Conservation (phyloP, 2,888 invertebrate genomes). For the Entomobrya multifasciata region DNA sequence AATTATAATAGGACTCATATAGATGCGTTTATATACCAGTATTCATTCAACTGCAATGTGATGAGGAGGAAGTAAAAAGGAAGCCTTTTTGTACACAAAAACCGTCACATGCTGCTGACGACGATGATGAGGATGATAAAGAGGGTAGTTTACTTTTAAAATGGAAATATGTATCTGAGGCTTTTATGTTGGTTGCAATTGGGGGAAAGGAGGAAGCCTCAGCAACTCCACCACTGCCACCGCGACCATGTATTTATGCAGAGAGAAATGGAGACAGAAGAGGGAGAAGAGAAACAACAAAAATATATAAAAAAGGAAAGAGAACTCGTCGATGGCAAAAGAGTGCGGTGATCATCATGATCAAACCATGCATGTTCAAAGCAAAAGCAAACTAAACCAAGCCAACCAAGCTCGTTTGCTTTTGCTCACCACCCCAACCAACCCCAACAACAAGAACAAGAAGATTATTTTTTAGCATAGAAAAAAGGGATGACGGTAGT, state of each 20-base stretch:
- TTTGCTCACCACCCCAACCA: conserved; percentile 58
- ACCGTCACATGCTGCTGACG: conserved; percentile 49
- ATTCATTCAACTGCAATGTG: conserved; percentile 26
- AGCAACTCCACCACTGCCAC: conserved; percentile 58
- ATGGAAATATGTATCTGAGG: conserved; percentile 63
- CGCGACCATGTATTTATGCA: conserved; percentile 12
- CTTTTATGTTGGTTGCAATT: conserved; percentile 51
- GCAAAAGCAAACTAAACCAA: conserved; percentile 44
- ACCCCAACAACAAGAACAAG: conserved; percentile 39
- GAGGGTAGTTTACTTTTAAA: conserved; percentile 66
- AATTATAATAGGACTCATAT: background rate
- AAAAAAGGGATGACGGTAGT: conserved; percentile 28
- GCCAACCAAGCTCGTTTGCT: conserved; percentile 62
- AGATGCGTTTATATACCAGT: background rate
- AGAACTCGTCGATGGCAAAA: no score
- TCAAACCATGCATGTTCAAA: conserved; percentile 19
- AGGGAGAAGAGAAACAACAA: background rate
- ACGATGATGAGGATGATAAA: conserved; percentile 50
- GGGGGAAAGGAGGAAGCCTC: conserved; percentile 72
- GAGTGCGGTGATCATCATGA: background rate
- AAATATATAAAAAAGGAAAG: background rate
- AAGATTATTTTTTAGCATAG: conserved; percentile 46
- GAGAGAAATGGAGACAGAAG: conserved; percentile 8
- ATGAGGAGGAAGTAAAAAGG: conserved; percentile 32
- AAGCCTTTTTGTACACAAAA: conserved; percentile 68